phyloP scores from a whole-genome alignment of 1,140 invertebrate species.

The Sogatella furcifera region DNA sequence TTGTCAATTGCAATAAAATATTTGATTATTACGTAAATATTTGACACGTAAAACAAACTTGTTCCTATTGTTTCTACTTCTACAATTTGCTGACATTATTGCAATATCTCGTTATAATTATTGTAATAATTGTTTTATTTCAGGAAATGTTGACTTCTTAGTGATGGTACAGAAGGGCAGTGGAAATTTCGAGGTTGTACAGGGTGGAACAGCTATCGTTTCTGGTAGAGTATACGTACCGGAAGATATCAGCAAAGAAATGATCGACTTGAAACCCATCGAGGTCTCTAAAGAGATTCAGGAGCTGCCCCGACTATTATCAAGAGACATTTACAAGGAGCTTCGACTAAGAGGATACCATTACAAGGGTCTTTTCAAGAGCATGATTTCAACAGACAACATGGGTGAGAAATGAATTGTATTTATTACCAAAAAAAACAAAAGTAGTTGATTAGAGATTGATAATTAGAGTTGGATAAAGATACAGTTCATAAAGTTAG shows the following conservation, averaged over 20 bases:
- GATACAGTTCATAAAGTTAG: no score
- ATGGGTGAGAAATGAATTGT: constrained; percentile 28
- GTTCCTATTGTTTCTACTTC: no score
- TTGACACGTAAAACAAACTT: no score
- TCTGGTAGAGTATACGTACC: constrained; percentile 54
- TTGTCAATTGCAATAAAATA: no score
- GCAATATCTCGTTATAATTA: not conserved
- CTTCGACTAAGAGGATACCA: constrained; percentile 83
- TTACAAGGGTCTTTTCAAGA: constrained; percentile 69
- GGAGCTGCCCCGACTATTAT: constrained; percentile 34
- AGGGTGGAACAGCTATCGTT: constrained; percentile 64
- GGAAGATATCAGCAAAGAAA: constrained; percentile 34
- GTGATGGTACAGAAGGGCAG: constrained; percentile 73
- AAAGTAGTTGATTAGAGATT: no score
- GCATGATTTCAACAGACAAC: constrained; percentile 40
- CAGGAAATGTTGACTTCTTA: constrained; percentile 54
- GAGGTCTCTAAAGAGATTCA: constrained; percentile 30
- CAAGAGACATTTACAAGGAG: constrained; percentile 86
- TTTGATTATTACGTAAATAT: no score
- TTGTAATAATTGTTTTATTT: constrained; percentile 4
- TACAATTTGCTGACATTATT: no score
- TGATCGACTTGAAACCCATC: constrained; percentile 31
- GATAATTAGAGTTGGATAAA: no score
- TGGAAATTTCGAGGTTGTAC: constrained; percentile 77
- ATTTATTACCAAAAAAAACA: no score